Conservation (phyloP, 2,113 vertebrate species). For the Rutilus rutilus region DNA sequence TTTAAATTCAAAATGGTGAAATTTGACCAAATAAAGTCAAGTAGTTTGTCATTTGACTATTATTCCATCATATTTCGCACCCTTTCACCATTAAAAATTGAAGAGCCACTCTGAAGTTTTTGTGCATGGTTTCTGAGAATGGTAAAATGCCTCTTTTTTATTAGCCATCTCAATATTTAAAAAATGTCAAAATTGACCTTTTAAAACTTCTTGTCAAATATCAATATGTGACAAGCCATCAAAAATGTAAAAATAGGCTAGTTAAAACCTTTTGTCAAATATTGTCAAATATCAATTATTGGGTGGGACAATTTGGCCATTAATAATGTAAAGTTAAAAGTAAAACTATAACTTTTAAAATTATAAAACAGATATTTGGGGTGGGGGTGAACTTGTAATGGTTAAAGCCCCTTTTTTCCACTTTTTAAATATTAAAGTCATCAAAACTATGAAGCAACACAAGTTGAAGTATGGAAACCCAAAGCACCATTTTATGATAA, state of each 20-base stretch:
- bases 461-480: background rate
- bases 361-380: background rate
- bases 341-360: background rate
- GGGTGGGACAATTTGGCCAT: background rate
- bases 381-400: background rate
- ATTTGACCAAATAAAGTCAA: background rate
- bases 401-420: background rate
- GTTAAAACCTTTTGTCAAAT: background rate
- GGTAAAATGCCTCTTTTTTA: too few species aligned
- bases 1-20: background rate
- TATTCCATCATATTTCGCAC: background rate
- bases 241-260: background rate
- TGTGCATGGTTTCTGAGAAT: too few species aligned
- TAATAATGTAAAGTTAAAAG: background rate
- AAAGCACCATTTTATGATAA: background rate
- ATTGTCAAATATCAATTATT: background rate
- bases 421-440: background rate
- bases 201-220: background rate
- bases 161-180: too few species aligned
- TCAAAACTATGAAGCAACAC: background rate
- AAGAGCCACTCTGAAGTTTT: background rate
- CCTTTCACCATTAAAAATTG: background rate
- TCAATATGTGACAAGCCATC: background rate
- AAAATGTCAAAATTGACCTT: background rate
- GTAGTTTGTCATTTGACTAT: background rate